Base-by-base conservation (phyloP, 2,888 invertebrate genomes). In the Himalopsyche kuldschensis region DNA sequence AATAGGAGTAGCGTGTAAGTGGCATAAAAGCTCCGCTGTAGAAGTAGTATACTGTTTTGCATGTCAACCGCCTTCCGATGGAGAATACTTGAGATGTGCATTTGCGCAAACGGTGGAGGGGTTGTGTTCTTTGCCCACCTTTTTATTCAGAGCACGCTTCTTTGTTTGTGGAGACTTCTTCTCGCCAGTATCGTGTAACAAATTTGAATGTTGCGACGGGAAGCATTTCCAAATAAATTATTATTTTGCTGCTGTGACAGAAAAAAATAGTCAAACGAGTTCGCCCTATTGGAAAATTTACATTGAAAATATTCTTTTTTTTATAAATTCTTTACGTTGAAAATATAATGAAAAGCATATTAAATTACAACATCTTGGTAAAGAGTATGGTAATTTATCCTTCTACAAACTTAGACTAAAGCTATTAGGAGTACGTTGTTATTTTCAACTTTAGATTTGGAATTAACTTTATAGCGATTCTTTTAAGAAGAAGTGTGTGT, bases 31-130 rank as follows among this genome's bases (percentile, higher is more conserved):
- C 80, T 78, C 77, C 80, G 47, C 55, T 46, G 80, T 32, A 75
- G 78, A 48, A 47, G 55, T 69, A 78, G 69, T 69, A 76, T 84
- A 78, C 82, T 79, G 81, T 82, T 84, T 79, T 81, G 81, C 84
- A 79, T 84, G 84, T 83, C 76, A 69, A 69, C 80, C 75, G 69
- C 55, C 55, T 77, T 35, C 31, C 63, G 8, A 75, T 41, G 78
- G 41, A 63, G 80, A 79, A 41, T 48, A 32, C 75, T 79, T 32
- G 81, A 79, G 81, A 84, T 84, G 81, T 80, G 84, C 79, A 82
- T 84, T 79, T 81, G 81, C 46, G 84, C 78, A 78, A 78, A 48
- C 11, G 78, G 78, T 11, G 31, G 48, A 30, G 47, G 79, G 76
- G 41, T 63, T 32, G 27, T 35, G 55, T 78, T 75, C 24, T 15